Evolutionary conservation across 2,888 invertebrate species (phyloP), one percentile per base, ranked within the genome.

Genomic region (Netelia virgata): DNA sequence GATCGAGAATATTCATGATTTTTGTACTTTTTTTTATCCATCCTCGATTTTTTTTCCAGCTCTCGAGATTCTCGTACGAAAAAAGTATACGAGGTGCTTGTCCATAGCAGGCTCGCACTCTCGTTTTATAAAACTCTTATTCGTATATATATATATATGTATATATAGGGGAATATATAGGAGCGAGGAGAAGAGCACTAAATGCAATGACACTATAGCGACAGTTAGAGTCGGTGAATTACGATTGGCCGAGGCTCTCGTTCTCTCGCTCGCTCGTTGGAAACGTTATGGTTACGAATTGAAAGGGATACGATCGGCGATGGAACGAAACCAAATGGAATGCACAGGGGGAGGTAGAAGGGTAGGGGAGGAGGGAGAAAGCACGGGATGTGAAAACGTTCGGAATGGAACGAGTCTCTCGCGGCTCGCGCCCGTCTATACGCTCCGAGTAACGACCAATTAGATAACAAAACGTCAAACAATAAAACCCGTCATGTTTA

Each of bases 401-500:
- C 74, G 82, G 72, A 86, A 83, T 86, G 83, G 84, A 87, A 87
- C 59, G 87, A 87, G 86, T 87, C 86, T 87, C 86, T 84, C 86
- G 86, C 85, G 85, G 87, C 86, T 84, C 82, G 74, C 74, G 75
- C 74, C 59, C 78, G 64, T 57, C 47, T 69, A 63, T 80, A 69
- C 83, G 74, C 74, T 76, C 82, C 73, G 86, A 86, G 87, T 88
- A 87, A 88, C 88, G 88, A 91, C 90, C 92, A 91, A 91, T 92
- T 91, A 91, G 92, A 91, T 91, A 92, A 91, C 92, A 90, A 91
- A 92, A 91, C 90, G 90, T 91, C 91, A 91, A 91, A 91, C 91
- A 90, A 90, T 91, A 92, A 92, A 92, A 90, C 88, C 89, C 89
- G 89, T 89, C 90, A 90, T 91, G 89, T 91, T 90, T 91, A 91